phyloP scores from a whole-genome alignment of 2,113 vertebrate species.

The Petroica traversi region DNA sequence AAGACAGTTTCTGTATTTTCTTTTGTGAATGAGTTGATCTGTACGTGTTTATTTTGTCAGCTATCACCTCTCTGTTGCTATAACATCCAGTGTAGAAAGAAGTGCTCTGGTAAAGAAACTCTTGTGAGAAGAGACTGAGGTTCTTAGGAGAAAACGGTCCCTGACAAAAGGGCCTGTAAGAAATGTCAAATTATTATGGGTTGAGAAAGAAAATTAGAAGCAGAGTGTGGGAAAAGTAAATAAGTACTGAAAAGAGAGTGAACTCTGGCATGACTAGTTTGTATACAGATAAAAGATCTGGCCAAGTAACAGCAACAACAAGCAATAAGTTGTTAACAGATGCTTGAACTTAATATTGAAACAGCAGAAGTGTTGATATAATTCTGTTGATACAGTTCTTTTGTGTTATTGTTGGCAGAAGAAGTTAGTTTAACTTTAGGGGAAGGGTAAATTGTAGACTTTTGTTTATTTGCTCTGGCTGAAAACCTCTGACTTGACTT shows the following conservation, averaged over 20 bases:
- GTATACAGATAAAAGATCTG: conserved; percentile 52
- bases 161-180: background rate
- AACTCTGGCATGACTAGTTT: conserved; percentile 7
- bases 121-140: background rate
- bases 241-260: conserved; percentile 36
- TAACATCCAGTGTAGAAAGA: background rate
- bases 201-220: conserved; percentile 14
- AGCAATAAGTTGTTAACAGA: conserved; percentile 62
- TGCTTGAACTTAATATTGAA: conserved; percentile 58
- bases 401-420: conserved; percentile 56
- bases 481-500: conserved; percentile 42
- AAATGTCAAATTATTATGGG: background rate
- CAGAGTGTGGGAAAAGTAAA: conserved; percentile 59
- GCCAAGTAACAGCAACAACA: conserved; percentile 57
- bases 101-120: background rate
- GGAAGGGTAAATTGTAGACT: conserved; percentile 37
- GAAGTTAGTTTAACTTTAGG: conserved; percentile 28
- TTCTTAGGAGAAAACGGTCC: background rate
- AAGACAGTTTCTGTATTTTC: background rate
- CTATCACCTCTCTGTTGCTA: background rate
- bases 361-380: conserved; percentile 57
- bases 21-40: background rate
- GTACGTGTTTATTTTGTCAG: background rate
- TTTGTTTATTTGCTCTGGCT: conserved; percentile 33
- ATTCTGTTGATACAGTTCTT: conserved; percentile 36